Evolutionary conservation across 2,113 vertebrate genomes (phyloP), one percentile per base, ranked within the genome.

Genomic region (Megalops atlanticus): DNA sequence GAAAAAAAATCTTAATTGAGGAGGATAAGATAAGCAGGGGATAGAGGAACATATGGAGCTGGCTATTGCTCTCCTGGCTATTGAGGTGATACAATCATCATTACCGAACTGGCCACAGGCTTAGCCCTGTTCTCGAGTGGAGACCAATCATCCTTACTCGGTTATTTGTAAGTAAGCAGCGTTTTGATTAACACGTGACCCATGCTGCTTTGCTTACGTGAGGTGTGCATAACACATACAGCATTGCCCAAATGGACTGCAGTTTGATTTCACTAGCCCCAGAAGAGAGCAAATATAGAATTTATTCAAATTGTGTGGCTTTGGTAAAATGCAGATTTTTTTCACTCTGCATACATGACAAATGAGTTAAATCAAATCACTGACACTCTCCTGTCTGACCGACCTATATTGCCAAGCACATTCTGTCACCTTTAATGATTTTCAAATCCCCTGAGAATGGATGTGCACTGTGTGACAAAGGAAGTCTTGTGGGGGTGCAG

Each of bases 21-120:
- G 78, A 58, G 72, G 58, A 78, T 54, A 15, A 40, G 78, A 70
- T 78, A 81, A 82, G 77, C 78, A 49, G 72, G 24, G 39, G 73
- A 72, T 58, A 49, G 68, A 41, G 47, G 33, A 41, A 38, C 84
- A 85, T 80, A 80, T 82, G 84, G 81, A 85, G 77, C 24, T 36
- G 73, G 40, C 76, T 41, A 47, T 7, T 27, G 38, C 45, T 58
- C 78, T 77, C 78, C 43, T 64, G 74, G 73, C 47, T 35, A 47
- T 39, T 3, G 75, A 80, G 74, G 78, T 80, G 78, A 83, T 36
- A 14, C 12, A 27, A 33, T 5, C n/a, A 47, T 16, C 31, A 45
- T 2, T 31, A 43, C n/a, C 33, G 2, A 70, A 54, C 58, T 40
- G 54, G 41, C 80, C 36, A 27, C 27, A 33, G 77, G 49, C 77